Conservation (phyloP, 1,140 invertebrate genomes). For the Pachyrhynchus sulphureomaculatus region DNA sequence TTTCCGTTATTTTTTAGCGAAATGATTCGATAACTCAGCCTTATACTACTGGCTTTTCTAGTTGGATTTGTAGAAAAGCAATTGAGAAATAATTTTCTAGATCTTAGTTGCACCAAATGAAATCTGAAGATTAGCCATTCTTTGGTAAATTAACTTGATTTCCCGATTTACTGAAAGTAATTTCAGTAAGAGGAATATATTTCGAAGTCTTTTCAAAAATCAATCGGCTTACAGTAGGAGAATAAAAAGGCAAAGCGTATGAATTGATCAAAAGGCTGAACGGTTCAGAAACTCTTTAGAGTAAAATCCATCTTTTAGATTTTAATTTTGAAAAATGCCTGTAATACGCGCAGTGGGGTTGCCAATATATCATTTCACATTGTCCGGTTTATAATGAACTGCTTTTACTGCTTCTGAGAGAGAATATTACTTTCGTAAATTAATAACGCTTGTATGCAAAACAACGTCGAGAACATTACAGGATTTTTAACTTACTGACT, state of each 20-base stretch:
- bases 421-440: slow-evolving; percentile 14
- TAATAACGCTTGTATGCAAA: slow-evolving; percentile 6
- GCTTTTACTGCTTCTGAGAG: not conserved
- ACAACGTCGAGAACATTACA: not conserved
- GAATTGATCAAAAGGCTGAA: not conserved
- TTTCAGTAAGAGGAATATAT: slow-evolving; percentile 26
- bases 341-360: slow-evolving; percentile 2
- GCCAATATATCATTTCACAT: not conserved
- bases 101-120: slow-evolving; percentile 12
- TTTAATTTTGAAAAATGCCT: slow-evolving; percentile 30
- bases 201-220: slow-evolving; percentile 27
- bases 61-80: not conserved
- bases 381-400: slow-evolving; percentile 2
- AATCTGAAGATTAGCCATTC: slow-evolving; percentile 19
- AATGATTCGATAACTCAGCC: no score
- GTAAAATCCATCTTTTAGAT: slow-evolving; percentile 27
- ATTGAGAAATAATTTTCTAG: slow-evolving; percentile 18
- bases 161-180: slow-evolving; percentile 15
- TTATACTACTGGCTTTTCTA: no score
- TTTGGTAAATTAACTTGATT: slow-evolving; percentile 29
- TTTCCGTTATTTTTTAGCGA: no score
- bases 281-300: slow-evolving; percentile 25
- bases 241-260: slow-evolving; percentile 5
- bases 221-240: slow-evolving; percentile 29
- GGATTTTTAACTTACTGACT: slow-evolving; percentile 5